Percentiles rank a stretch among this genome's conserved stretches.
phyloP scores from a whole-genome alignment of 2,113 vertebrate species.

The Otolemur garnettii region DNA sequence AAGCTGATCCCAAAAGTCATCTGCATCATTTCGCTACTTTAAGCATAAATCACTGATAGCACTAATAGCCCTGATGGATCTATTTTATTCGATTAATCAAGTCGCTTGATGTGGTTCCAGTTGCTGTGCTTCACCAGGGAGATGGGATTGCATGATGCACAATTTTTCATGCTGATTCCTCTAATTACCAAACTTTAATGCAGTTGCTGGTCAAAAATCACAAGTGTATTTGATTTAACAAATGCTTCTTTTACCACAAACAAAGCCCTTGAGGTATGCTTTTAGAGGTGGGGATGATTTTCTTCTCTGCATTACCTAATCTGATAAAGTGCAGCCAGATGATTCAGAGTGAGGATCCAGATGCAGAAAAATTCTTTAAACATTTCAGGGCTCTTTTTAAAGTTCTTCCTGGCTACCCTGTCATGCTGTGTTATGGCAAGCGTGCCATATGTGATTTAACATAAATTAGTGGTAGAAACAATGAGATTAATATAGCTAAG shows the following conservation, averaged over 20 bases:
- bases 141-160: slow-evolving; percentile 7
- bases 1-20: slow-evolving; percentile 37
- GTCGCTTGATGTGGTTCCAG: slow-evolving; percentile 56
- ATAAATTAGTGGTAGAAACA: not conserved
- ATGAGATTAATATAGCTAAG: not conserved
- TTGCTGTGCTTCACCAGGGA: slow-evolving; percentile 27
- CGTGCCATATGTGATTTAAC: not conserved
- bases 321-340: slow-evolving; percentile 80
- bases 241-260: slow-evolving; percentile 64
- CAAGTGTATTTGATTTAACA: slow-evolving; percentile 78
- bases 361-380: slow-evolving; percentile 62
- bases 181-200: slow-evolving; percentile 73
- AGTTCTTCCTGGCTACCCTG: not conserved
- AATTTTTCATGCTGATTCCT: slow-evolving; percentile 71
- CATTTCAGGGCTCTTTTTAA: slow-evolving; percentile 39
- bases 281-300: slow-evolving; percentile 72
- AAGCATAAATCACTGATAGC: slow-evolving; percentile 68
- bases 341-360: slow-evolving; percentile 64
- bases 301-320: slow-evolving; percentile 76
- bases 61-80: slow-evolving; percentile 54
- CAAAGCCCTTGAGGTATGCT: slow-evolving; percentile 73
- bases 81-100: slow-evolving; percentile 68
- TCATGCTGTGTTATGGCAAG: not conserved
- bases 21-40: slow-evolving; percentile 50
- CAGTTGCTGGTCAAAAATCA: slow-evolving; percentile 68